Evolutionary conservation across 64 coral and sea anemone genomes (phyloP), one percentile per base, ranked within the genome.

Genomic region (Montipora foliosa): DNA sequence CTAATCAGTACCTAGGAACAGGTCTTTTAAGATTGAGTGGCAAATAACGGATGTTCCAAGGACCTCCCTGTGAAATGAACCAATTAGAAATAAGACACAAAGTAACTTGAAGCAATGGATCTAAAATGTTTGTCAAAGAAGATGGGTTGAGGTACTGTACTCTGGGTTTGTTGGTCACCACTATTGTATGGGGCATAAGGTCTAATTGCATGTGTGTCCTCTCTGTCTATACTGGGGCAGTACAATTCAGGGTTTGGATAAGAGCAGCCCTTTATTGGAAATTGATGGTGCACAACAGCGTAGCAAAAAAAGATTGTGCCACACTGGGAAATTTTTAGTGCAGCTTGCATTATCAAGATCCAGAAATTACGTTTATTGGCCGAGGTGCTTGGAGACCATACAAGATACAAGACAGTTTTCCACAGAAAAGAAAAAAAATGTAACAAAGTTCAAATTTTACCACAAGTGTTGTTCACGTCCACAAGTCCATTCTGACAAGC

Each of bases 1-100:
- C 14, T 64, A 15, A 5, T 22, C 45, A 37, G 74, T 95, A 95
- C 94, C 94, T 95, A 51, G 94, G 94, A 14, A 95, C 94, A 82
- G 94, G 94, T 81, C 84, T 76, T 73, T 88, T 80, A 29, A 91
- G 79, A 75, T 79, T 84, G 29, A 95, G 84, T 58, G 94, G 83
- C 6, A 95, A 79, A 78, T 92, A 92, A 9, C 81, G 71, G 47
- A 95, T 95, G 15, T 95, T 79, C 94, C 94, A 95, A 29, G 91
- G 84, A 37, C 94, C 94, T 77, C 82, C 94, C 94, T 95, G 93
- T 45, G n/a, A 82, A 77, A 86, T 67, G 81, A 68, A 84, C 59
- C 81, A 84, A 64, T 7, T 11, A n/a, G 10, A 13, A 44, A 50
- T 22, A 70, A 21, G 4, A 46, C 17, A 86, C 7, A 49, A 72